Percentiles rank a stretch among this genome's conserved stretches.
phyloP scores from a whole-genome alignment of 2,113 vertebrate species.

The Elephas maximus region DNA sequence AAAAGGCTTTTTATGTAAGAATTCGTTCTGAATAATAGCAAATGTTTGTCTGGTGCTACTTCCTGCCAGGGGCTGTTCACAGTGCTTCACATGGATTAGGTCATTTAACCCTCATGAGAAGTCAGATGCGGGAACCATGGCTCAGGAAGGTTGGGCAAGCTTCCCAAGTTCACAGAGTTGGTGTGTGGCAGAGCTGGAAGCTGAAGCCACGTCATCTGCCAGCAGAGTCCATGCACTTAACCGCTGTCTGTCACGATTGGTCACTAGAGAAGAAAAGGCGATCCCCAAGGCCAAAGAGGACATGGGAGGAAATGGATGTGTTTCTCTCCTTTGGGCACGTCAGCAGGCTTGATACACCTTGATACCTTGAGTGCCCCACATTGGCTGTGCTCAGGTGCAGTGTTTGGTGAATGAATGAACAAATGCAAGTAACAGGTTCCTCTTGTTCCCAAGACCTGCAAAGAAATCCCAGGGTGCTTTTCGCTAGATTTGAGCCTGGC shows the following conservation, averaged over 20 bases:
- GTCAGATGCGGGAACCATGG: neutral
- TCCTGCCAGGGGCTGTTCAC: neutral
- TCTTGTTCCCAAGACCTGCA: neutral
- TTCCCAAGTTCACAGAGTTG: neutral
- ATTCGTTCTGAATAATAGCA: neutral
- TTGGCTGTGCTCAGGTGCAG: neutral
- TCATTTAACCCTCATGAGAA: neutral
- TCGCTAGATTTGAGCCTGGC: neutral
- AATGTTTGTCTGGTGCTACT: neutral
- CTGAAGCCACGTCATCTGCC: neutral
- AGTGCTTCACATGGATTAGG: neutral
- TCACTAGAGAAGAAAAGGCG: neutral
- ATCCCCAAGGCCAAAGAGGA: neutral
- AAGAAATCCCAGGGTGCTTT: neutral
- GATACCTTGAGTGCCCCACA: neutral
- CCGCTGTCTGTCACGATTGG: accelerated
- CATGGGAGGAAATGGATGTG: accelerated
- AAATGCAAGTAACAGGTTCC: neutral
- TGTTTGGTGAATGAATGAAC: neutral
- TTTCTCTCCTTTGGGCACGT: neutral
- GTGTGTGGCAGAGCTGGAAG: neutral
- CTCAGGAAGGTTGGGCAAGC: neutral
- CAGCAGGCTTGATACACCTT: neutral
- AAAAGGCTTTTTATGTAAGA: neutral
- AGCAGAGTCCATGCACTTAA: neutral